Percentiles rank a stretch among this genome's conserved stretches.
phyloP scores from a whole-genome alignment of 2,113 vertebrate species.

The Hippolais icterina region DNA sequence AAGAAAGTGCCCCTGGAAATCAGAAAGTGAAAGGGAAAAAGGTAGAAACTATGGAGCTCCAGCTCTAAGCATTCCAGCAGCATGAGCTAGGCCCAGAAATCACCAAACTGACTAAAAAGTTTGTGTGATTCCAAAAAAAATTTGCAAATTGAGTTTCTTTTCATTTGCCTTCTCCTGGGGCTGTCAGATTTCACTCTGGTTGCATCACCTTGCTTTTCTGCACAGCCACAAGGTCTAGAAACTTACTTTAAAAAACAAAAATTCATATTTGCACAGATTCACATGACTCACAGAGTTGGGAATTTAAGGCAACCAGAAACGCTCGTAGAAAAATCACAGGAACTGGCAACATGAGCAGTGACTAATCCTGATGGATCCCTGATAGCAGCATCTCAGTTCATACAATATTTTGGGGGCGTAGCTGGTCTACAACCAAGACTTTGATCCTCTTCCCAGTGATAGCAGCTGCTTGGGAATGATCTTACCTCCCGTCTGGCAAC shows the following conservation, averaged over 20 bases:
- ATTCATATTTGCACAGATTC: neutral
- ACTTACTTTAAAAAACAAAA: neutral
- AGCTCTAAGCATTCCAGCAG: neutral
- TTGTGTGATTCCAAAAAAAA: neutral
- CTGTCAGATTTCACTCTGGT: neutral
- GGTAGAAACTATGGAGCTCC: neutral
- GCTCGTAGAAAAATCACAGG: neutral
- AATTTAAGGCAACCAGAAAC: neutral
- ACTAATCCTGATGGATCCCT: slow-evolving; percentile 32
- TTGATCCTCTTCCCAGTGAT: slow-evolving; percentile 8
- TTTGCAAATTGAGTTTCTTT: neutral
- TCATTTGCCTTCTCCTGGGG: neutral
- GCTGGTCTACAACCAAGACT: slow-evolving; percentile 1
- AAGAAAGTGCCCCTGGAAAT: neutral
- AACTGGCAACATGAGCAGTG: neutral
- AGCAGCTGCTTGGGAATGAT: neutral
- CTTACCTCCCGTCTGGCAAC: neutral
- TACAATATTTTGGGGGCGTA: neutral
- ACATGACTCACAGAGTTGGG: slow-evolving; percentile 16
- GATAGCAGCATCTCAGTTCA: neutral
- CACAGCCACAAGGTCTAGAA: neutral
- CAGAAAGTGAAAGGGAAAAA: neutral
- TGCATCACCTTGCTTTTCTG: neutral
- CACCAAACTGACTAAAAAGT: neutral
- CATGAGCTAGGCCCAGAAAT: neutral